Evolutionary conservation across 2,888 invertebrate species (phyloP).

Genomic region (Cryptocheilus praepositus): DNA sequence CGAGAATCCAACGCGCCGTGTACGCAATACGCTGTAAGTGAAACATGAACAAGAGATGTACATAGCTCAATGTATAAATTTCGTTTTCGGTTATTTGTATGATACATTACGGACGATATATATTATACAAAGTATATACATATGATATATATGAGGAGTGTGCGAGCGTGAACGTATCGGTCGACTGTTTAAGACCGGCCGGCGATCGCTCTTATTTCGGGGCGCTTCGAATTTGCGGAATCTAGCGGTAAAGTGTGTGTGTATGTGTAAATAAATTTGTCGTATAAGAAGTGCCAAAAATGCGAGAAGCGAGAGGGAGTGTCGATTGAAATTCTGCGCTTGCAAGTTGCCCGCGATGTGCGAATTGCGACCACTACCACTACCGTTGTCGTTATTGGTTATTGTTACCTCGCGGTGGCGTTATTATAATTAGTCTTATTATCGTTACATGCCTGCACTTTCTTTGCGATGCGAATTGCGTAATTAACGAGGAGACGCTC

Average conservation of each 20-base stretch:
- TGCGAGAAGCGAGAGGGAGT: no score
- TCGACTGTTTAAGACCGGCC: neutral
- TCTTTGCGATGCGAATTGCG: no score
- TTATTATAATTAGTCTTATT: no score
- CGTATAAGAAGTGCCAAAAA: slow-evolving; percentile 54
- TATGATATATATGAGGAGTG: neutral
- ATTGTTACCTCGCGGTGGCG: no score
- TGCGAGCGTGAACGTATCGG: slow-evolving; percentile 11
- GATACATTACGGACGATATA: slow-evolving; percentile 47
- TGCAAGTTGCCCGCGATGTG: no score
- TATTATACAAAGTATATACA: slow-evolving; percentile 7
- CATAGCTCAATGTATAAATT: slow-evolving; percentile 70
- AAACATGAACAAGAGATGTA: slow-evolving; percentile 51
- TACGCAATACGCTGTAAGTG: slow-evolving; percentile 13
- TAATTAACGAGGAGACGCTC: no score
- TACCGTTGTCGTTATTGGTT: no score
- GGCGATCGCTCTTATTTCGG: slow-evolving; percentile 9
- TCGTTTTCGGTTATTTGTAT: slow-evolving; percentile 62
- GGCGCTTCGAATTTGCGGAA: slow-evolving; percentile 25
- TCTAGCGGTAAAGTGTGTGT: slow-evolving; percentile 17
- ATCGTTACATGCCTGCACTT: no score
- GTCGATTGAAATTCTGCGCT: no score
- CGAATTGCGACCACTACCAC: no score
- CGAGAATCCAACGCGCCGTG: slow-evolving; percentile 6
- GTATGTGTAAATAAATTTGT: slow-evolving; percentile 50